Evolutionary conservation across 2,113 vertebrate genomes (phyloP), one percentile per base, ranked within the genome.

Genomic region (Otis tarda): DNA sequence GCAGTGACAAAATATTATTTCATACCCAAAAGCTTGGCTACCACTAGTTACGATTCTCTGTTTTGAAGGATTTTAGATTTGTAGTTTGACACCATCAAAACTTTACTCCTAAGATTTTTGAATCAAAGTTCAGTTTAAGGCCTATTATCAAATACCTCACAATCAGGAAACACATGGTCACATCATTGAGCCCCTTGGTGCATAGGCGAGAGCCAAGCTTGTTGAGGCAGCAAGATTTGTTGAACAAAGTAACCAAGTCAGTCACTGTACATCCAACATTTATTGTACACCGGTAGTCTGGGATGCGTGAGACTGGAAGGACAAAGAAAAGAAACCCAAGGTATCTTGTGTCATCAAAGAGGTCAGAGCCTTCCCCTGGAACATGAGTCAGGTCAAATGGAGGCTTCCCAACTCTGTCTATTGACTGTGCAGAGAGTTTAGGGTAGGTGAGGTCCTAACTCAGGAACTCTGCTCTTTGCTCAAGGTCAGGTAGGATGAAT

Each of bases 171-270:
- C 18, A 45, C 10, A 28, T 14, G 60, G 43, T 35, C 31, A 20
- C 12, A 5, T 15, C 7, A 4, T 4, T 45, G 35, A 89, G 31
- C 8, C 33, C 27, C 41, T 30, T 52, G 24, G 14, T 87, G 30
- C 24, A 3, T 3, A 77, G 12, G 17, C 35, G 80, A 53, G 55
- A 61, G 18, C 59, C 3, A 8, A 47, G 23, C 37, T 61, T 69
- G 43, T 39, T 87, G 18, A 28, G 57, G 23, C 49, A 92, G 15
- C 17, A 53, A 77, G 27, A 15, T 52, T 81, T 80, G 24, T 60
- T 0, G 0, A 86, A 47, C 18, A 84, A 28, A 80, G 60, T 33
- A 52, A 65, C 35, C 0, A 0, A 74, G 35, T 45, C 63, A 35
- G 35, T 39, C 60, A 27, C 63, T 53, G 33, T 33, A 41, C 24